Conservation (phyloP, 2,113 vertebrate species). For the Muntiacus reevesi region DNA sequence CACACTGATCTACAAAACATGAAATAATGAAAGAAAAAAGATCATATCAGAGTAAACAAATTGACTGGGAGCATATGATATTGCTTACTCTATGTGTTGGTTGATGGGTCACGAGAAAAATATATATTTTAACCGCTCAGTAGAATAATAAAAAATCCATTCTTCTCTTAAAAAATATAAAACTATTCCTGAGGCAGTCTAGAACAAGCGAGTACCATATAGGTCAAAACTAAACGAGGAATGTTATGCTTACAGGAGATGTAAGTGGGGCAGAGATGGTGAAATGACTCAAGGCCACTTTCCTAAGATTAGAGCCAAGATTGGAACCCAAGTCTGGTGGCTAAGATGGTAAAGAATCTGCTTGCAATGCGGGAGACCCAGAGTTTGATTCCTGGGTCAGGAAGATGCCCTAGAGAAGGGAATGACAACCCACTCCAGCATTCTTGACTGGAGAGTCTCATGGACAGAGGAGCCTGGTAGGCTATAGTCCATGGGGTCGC, state of each 20-base stretch:
- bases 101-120: slow-evolving; percentile 21
- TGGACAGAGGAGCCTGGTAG: not conserved
- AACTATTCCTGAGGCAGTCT: not conserved
- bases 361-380: not conserved
- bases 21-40: slow-evolving; percentile 18
- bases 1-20: not conserved
- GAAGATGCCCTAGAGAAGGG: not conserved
- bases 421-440: not conserved
- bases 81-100: not conserved
- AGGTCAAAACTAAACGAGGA: not conserved
- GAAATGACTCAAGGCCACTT: not conserved
- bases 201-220: not conserved
- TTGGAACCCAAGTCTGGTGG: not conserved
- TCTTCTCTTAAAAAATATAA: not conserved
- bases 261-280: not conserved
- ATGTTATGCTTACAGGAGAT: not conserved
- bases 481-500: not conserved
- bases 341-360: not conserved
- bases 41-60: slow-evolving; percentile 7
- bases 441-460: not conserved
- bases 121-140: slow-evolving; percentile 54
- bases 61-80: not conserved
- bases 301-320: not conserved
- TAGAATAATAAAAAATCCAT: slow-evolving; percentile 39
- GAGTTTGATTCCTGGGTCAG: not conserved